Evolutionary conservation across 2,797 vertebrate genomes (phyloP), one percentile per base, ranked within the genome.

Genomic region (Gymnoscopelus microlampas): DNA sequence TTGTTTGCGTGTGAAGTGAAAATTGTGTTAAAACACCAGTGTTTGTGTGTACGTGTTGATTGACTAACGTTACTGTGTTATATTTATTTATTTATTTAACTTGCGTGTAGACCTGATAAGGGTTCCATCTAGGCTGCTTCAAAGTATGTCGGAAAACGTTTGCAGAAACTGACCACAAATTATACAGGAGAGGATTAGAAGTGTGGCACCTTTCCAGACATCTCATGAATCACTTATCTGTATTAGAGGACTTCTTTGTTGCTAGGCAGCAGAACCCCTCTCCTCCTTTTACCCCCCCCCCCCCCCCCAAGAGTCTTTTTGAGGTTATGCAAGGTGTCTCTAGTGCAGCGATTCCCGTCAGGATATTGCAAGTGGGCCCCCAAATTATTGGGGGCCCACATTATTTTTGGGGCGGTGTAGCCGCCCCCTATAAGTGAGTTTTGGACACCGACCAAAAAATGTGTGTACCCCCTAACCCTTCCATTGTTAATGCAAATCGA

Each of bases 191-290:
- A 12, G 2, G 53, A 71, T 64, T 23, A 71, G 56, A 80, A 80
- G 54, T 51, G 61, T n/a, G 63, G 70, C 66, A 74, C 19, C 64
- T 78, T 82, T 74, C 74, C 29, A 86, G 70, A 75, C 68, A 74
- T 58, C 58, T 84, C 64, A 44, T 82, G 84, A 88, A 86, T 88
- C 71, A 66, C 70, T 78, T 44, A 69, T 68, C 70, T 71, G 63
- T 64, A 58, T 3, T 35, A 50, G 23, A 80, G 73, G 70, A 87
- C 64, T 50, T 81, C 73, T 79, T 82, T 89, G 92, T 94, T 94
- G 90, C 90, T 91, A 90, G 85, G 93, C 90, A 93, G 85, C 84
- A 74, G 75, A 26, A 58, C 61, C 32, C 69, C 74, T 59, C 53
- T 81, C 73, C 72, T 82, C 15, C 2, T 68, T 74, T 15, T 77